Evolutionary conservation across 2,797 vertebrate species (phyloP), one percentile per base, ranked within the genome.

Genomic region (Naso thynnoides): DNA sequence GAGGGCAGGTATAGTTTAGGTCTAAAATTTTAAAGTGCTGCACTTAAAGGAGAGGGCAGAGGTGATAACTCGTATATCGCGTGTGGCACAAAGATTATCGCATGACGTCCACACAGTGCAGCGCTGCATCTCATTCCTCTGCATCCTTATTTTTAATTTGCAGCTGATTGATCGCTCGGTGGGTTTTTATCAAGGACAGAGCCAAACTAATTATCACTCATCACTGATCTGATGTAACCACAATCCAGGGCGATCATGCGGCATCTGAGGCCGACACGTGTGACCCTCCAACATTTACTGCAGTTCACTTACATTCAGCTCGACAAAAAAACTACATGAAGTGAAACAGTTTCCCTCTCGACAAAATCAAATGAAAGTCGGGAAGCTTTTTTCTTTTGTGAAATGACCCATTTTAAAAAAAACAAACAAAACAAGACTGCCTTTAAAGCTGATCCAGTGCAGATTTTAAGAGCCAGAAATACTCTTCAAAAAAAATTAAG

Each of bases 151-250:
- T 75, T 78, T 71, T 52, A 55, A 76, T 85, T 71, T 1, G 7
- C 57, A 56, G 63, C 61, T 18, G 39, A 91, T 90, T 78, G 68
- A 88, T 85, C 1, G 29, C 54, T 87, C 67, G 81, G 36, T 23
- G 73, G 38, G 41, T 42, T 21, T 64, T 75, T 66, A 71, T 68
- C 41, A 23, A 70, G 19, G 15, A 9, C 19, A 0, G 33, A 67
- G 77, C 76, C 80, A 77, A 81, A 84, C 48, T 86, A 88, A 90
- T 90, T 81, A 90, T 21, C 70, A 44, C 19, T 8, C 76, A 60
- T 55, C 48, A 3, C n/a, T 3, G 13, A 48, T 73, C 41, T 69
- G 82, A 86, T 53, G 76, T 62, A 73, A 81, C 47, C 11, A 5
- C 33, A 41, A 64, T 24, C 54, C 54, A 49, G 85, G 73, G 0